Percentiles rank a stretch among this genome's conserved stretches.
Evolutionary conservation across 2,113 vertebrate species (phyloP).

Genomic region (Corythornis vintsioides): DNA sequence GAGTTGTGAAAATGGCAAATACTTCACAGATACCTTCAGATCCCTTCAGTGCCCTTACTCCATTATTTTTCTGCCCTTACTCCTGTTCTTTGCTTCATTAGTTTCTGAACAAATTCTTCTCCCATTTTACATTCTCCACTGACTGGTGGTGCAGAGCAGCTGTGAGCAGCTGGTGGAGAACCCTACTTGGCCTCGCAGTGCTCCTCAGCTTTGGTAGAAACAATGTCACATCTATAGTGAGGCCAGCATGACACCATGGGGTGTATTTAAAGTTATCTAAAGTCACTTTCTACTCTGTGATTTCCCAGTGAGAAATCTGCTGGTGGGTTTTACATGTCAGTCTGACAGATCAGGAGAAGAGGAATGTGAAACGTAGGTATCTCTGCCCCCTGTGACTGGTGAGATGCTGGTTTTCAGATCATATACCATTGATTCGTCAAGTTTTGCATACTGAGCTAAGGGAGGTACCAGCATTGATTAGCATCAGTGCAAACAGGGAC

Average conservation of each 20-base stretch:
- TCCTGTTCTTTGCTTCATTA: neutral
- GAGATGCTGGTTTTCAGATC: neutral
- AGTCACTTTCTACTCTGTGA: neutral
- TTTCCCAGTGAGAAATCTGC: neutral
- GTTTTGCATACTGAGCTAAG: neutral
- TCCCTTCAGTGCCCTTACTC: neutral
- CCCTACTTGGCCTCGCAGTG: fast-evolving
- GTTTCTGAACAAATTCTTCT: neutral
- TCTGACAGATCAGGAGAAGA: neutral
- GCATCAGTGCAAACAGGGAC: neutral
- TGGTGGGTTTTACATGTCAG: neutral
- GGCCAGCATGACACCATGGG: neutral
- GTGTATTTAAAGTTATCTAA: neutral
- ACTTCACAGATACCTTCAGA: neutral
- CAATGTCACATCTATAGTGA: neutral
- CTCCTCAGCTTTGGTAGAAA: neutral
- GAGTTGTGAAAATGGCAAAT: neutral
- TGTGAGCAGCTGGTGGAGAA: neutral
- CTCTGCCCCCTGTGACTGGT: neutral
- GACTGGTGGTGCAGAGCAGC: neutral
- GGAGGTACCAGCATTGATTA: neutral
- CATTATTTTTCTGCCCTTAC: neutral
- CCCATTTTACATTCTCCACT: neutral
- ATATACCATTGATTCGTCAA: neutral
- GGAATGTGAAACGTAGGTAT: neutral